Evolutionary conservation across 2,113 vertebrate genomes (phyloP).

Genomic region (Istiophorus platypterus): DNA sequence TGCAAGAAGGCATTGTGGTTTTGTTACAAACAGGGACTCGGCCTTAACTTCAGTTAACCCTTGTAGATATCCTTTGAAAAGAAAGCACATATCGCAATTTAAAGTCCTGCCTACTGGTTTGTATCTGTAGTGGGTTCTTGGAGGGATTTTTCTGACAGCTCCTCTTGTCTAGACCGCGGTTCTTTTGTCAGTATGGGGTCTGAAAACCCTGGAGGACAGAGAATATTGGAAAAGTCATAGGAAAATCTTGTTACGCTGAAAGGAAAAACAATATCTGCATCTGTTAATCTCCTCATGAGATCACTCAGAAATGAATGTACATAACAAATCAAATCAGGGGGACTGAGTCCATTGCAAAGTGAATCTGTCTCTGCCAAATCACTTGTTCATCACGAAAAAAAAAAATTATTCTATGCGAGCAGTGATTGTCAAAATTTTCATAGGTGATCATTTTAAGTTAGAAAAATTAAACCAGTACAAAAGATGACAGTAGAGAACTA

Average conservation of each 20-base stretch:
- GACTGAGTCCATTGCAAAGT: conserved; percentile 27
- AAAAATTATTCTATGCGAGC: background rate
- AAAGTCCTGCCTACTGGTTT: conserved; percentile 44
- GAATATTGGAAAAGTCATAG: conserved; percentile 54
- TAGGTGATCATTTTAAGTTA: background rate
- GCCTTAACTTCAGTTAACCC: conserved; percentile 26
- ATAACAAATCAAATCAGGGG: conserved; percentile 64
- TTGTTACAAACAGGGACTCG: conserved; percentile 54
- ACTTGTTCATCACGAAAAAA: conserved; percentile 2
- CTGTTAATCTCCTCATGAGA: conserved; percentile 51
- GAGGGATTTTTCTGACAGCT: conserved; percentile 52
- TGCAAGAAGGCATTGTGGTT: conserved; percentile 36
- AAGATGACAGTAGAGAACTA: background rate
- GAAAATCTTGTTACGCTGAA: conserved; percentile 50
- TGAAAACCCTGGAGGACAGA: conserved; percentile 73
- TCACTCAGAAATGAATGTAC: conserved; percentile 45
- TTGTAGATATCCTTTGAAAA: conserved; percentile 13
- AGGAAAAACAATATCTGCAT: conserved; percentile 47
- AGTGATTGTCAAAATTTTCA: background rate
- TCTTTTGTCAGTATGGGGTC: conserved; percentile 60
- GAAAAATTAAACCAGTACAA: background rate
- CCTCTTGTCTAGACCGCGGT: conserved; percentile 54
- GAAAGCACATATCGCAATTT: conserved; percentile 16
- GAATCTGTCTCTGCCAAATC: conserved; percentile 19
- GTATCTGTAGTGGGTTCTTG: conserved; percentile 44